These are phyloP conservation scores for Auanema sp. DNA, from an alignment of 2,888 invertebrate species.

Conservation along the genomic window DNA sequence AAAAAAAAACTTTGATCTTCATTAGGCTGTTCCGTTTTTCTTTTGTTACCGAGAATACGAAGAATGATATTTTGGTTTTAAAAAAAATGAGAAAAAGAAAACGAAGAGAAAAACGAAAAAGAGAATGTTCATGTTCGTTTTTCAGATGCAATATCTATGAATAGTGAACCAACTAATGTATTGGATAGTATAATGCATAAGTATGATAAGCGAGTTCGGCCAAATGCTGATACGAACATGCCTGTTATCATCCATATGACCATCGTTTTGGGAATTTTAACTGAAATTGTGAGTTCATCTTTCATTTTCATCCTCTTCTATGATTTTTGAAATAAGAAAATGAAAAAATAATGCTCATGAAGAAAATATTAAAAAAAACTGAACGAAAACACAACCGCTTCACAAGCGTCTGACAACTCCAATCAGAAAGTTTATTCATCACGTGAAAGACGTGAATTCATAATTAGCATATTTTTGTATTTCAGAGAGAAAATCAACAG, in stretches of 20 bases:
- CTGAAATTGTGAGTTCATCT: conserved; percentile 50
- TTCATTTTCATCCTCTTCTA: conserved; percentile 4
- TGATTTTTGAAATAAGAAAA: background rate
- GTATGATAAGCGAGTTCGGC: conserved; percentile 56
- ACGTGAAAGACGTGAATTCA: conserved; percentile 1
- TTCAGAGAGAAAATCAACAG: conserved; percentile 61
- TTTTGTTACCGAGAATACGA: background rate
- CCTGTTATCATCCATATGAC: conserved; percentile 58
- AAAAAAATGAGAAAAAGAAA: background rate
- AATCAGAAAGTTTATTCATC: too few relatives aligned
- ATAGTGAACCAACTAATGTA: conserved; percentile 20
- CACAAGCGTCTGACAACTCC: too few relatives aligned
- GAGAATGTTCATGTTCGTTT: background rate
- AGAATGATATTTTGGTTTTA: background rate
- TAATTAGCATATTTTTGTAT: conserved; percentile 1
- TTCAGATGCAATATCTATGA: background rate
- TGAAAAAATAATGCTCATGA: background rate
- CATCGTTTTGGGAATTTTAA: conserved; percentile 60
- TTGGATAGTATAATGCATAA: conserved; percentile 39
- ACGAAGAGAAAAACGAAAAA: background rate
- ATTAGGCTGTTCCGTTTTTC: background rate
- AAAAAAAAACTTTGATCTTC: background rate
- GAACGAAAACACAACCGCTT: too few relatives aligned
- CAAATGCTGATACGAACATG: conserved; percentile 42
- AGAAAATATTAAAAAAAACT: background rate